Evolutionary conservation across 2,113 vertebrate genomes (phyloP), one percentile per base, ranked within the genome.

Genomic region (Macquaria ambigua): DNA sequence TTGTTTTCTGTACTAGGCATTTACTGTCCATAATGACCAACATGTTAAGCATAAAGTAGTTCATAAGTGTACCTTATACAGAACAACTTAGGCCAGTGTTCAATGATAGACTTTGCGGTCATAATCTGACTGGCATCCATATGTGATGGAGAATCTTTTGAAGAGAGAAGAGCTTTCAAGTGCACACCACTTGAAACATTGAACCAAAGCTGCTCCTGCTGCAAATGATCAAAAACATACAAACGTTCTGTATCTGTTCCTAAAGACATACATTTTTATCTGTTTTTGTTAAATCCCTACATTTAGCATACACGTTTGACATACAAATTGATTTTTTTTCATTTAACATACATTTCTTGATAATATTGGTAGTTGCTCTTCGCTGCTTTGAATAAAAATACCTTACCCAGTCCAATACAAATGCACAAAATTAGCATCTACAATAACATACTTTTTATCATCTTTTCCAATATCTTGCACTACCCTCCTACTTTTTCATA

Each of bases 171-270:
- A 48, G 52, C 39, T 59, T 48, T 64, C 20, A 64, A 4, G 18
- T 73, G 43, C 4, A 66, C 68, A 48, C 25, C 39, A 15, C 59
- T 18, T 43, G 14, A n/a, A 31, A 31, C 28, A 2, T 37, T 37
- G 28, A 31, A 11, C 21, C n/a, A 8, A 50, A 64, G 59, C 46
- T 76, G 25, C 15, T 62, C 34, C 56, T 74, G 70, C 70, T 71
- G 28, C 48, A 53, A 53, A n/a, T 34, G 8, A 62, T 75, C 6
- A 52, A 74, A 61, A 21, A 14, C n/a, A 48, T 41, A 37, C 28
- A 18, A 6, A 11, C 21, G 43, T 15, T 15, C 8, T 18, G 6
- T 4, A 34, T 61, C 11, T 6, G 3, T 74, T 46, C 39, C 15
- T n/a, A 14, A 12, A 31, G 61, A 37, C 8, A 20, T 63, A 20